Evolutionary conservation across 2,113 vertebrate genomes (phyloP).

Genomic region (Crotalus tigris): DNA sequence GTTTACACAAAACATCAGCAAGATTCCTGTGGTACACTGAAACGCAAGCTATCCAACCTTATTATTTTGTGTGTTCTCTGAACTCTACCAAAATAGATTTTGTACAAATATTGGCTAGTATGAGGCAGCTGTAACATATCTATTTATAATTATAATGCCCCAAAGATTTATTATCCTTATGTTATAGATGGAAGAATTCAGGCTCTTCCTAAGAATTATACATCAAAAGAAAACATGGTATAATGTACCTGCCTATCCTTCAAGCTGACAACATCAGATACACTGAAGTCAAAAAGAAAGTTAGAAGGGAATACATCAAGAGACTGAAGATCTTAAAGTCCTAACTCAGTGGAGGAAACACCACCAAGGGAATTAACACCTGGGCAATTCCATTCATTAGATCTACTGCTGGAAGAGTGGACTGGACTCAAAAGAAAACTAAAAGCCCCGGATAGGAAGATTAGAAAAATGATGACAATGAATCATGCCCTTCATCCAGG

Average conservation of each 20-base stretch:
- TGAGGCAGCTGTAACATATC: background rate
- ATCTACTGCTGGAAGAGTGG: background rate
- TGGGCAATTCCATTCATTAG: background rate
- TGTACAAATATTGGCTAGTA: background rate
- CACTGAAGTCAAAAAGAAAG: background rate
- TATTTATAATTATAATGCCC: background rate
- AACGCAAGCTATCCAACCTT: background rate
- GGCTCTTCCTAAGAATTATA: background rate
- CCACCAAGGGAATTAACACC: background rate
- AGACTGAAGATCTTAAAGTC: background rate
- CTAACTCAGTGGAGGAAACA: background rate
- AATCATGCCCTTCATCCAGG: background rate
- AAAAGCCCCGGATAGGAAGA: background rate
- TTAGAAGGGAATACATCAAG: background rate
- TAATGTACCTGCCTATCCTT: background rate
- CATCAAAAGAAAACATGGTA: background rate
- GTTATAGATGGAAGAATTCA: background rate
- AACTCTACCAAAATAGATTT: background rate
- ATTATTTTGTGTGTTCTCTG: background rate
- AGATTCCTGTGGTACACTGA: background rate
- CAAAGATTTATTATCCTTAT: background rate
- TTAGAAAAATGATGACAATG: background rate
- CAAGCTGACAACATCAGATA: background rate
- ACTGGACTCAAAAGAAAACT: background rate
- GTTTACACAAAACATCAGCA: background rate